Evolutionary conservation across 2,113 vertebrate species (phyloP).

Genomic region (Psilopsiagon aymara): DNA sequence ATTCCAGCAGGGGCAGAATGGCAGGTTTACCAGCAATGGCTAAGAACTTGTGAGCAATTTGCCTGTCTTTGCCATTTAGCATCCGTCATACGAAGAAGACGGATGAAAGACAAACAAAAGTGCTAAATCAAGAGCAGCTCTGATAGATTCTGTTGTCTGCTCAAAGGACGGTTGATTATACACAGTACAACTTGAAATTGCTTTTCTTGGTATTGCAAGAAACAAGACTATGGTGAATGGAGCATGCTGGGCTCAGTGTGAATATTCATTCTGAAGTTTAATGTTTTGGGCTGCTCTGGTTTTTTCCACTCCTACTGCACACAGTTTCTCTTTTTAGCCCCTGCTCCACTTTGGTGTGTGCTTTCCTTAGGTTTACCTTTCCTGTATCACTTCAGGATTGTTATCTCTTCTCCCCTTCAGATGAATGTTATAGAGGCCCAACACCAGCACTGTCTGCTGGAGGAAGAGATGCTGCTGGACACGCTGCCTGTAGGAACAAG

Average conservation of each 20-base stretch:
- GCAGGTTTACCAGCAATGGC: not conserved
- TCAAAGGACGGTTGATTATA: not conserved
- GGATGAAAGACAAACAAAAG: not conserved
- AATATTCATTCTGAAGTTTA: not conserved
- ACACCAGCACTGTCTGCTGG: not conserved
- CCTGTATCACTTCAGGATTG: not conserved
- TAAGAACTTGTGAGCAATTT: not conserved
- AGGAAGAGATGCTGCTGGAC: not conserved
- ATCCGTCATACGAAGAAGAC: not conserved
- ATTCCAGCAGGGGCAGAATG: not conserved
- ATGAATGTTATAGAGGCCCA: not conserved
- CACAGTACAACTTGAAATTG: not conserved
- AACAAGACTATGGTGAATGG: not conserved
- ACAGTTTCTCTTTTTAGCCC: not conserved
- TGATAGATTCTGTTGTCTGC: not conserved
- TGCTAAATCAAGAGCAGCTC: not conserved
- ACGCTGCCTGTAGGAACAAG: not conserved
- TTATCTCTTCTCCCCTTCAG: not conserved
- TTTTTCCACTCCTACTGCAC: not conserved
- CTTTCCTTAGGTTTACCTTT: not conserved
- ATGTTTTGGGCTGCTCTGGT: not conserved
- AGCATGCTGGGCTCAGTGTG: accelerated
- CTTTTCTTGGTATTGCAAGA: not conserved
- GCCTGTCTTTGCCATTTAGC: not conserved
- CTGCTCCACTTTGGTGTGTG: not conserved